Evolutionary conservation across 2,797 vertebrate species (phyloP).

Genomic region (Poecilia velifera): DNA sequence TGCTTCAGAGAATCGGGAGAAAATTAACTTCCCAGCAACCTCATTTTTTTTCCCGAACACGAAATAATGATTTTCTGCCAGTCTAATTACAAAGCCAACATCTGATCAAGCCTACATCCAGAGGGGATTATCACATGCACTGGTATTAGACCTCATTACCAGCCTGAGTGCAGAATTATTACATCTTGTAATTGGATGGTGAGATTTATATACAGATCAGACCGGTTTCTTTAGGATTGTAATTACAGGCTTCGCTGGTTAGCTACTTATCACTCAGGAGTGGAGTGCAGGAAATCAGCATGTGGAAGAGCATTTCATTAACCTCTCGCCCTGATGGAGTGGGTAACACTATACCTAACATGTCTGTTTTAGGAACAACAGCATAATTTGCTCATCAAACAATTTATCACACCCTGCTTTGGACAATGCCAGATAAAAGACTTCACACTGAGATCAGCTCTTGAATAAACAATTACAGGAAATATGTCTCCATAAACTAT

Average conservation of each 20-base stretch:
- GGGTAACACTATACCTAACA: conserved; percentile 88
- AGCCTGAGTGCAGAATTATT: conserved; percentile 99
- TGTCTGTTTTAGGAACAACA: conserved; percentile 98
- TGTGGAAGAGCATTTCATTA: conserved; percentile 99
- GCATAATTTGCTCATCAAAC: conserved; percentile 93
- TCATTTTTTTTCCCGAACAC: conserved; percentile 96
- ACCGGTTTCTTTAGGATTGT: conserved; percentile 99
- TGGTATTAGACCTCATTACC: conserved; percentile 99
- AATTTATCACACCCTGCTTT: conserved; percentile 88
- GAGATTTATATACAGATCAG: conserved; percentile 99
- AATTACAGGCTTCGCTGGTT: conserved; percentile 99
- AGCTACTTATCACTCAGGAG: conserved; percentile 96
- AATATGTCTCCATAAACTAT: conserved; percentile 89
- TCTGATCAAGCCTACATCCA: conserved; percentile 99
- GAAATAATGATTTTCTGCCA: conserved; percentile 99
- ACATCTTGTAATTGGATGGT: conserved; percentile 99
- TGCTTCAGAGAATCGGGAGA: conserved; percentile 98
- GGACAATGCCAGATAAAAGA: conserved; percentile 45
- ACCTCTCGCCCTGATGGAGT: conserved; percentile 91
- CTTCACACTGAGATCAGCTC: conserved; percentile 20
- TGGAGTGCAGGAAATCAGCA: conserved; percentile 97
- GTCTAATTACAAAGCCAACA: conserved; percentile 99
- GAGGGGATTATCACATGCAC: conserved; percentile 99
- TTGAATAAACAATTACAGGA: conserved; percentile 87
- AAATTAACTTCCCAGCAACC: conserved; percentile 99